A percentile compares a stretch with the other conserved stretches of the same genome.
Evolutionary conservation across 2,888 invertebrate species (phyloP).

Genomic region (Glyphotaelius pellucidus): DNA sequence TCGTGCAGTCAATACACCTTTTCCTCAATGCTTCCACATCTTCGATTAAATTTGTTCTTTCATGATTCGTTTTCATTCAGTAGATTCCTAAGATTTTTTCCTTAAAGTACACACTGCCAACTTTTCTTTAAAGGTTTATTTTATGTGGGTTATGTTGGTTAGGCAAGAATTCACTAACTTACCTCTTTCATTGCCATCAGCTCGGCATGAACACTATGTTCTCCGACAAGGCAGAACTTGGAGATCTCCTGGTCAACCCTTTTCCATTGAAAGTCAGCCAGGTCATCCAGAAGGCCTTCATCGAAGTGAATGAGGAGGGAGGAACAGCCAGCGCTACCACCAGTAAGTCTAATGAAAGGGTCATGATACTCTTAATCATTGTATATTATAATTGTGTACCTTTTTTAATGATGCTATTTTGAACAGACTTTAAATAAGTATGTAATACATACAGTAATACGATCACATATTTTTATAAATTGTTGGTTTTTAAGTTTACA

Average conservation of each 20-base stretch:
- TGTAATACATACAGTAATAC: no score
- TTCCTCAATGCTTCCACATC: neutral
- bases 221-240: constrained; percentile 79
- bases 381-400: no score
- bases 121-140: neutral
- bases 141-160: neutral
- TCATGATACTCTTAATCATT: no score
- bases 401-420: no score
- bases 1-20: no score
- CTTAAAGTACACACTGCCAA: neutral
- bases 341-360: no score
- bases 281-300: constrained; percentile 75
- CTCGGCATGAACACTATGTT: constrained; percentile 86
- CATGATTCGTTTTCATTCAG: neutral
- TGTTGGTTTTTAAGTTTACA: no score
- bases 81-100: neutral
- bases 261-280: constrained; percentile 78
- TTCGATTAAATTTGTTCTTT: neutral
- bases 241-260: constrained; percentile 77
- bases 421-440: no score
- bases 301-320: constrained; percentile 87
- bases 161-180: neutral
- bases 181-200: constrained; percentile 71
- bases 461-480: no score
- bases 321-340: no score